Evolutionary conservation across 2,113 vertebrate species (phyloP).

Genomic region (Grantiella picta): DNA sequence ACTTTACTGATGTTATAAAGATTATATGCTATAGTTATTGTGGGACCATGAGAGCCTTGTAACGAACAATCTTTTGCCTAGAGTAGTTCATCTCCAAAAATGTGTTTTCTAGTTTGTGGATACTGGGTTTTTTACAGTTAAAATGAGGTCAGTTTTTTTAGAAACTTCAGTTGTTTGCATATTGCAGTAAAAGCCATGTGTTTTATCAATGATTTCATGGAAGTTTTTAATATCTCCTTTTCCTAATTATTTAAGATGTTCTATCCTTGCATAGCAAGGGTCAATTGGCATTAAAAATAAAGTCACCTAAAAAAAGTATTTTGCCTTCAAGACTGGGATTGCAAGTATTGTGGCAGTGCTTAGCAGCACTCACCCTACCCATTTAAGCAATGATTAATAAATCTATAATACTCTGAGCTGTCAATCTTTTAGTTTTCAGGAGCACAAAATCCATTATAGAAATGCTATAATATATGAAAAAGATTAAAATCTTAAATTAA

Average conservation of each 20-base stretch:
- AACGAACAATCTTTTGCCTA: not conserved
- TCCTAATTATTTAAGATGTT: constrained; percentile 16
- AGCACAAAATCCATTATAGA: constrained; percentile 73
- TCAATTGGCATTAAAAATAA: constrained; percentile 28
- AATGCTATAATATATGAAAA: constrained; percentile 72
- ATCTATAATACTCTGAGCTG: constrained; percentile 69
- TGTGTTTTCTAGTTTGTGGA: not conserved
- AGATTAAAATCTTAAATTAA: constrained; percentile 80
- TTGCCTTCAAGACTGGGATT: constrained; percentile 17
- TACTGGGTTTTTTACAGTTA: not conserved
- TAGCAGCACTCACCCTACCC: constrained; percentile 7
- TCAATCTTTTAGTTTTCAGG: constrained; percentile 74
- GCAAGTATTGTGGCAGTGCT: constrained; percentile 8
- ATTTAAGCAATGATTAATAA: constrained; percentile 74
- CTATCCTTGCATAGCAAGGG: not conserved
- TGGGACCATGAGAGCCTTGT: not conserved
- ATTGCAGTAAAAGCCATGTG: not conserved
- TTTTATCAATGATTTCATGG: not conserved
- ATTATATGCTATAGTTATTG: not conserved
- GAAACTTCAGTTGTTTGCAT: not conserved
- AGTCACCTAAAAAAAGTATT: constrained; percentile 30
- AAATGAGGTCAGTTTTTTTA: not conserved
- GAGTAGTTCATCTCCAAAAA: not conserved
- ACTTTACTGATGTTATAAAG: not conserved
- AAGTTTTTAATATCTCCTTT: not conserved